These are phyloP conservation scores for Oncorhynchus nerka DNA, from an alignment of 2,113 vertebrate species.

Conservation along the genomic window DNA sequence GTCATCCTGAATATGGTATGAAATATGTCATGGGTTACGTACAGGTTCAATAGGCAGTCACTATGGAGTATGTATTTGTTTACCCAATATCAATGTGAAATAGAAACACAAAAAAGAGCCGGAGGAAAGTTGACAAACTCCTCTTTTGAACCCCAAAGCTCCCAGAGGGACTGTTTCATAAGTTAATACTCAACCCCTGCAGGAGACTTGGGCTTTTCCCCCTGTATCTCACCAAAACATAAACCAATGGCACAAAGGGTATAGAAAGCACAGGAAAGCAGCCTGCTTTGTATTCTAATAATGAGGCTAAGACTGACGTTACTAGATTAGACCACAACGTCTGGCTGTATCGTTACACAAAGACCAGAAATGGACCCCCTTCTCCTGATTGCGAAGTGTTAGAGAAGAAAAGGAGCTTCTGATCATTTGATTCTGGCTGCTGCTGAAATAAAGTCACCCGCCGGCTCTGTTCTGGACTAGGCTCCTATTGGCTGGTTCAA, in stretches of 20 bases:
- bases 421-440: constrained; percentile 44
- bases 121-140: constrained; percentile 52
- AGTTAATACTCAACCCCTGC: constrained; percentile 59
- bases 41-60: constrained; percentile 20
- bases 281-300: constrained; percentile 55
- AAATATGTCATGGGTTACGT: not conserved
- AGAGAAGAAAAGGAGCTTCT: constrained; percentile 22
- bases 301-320: constrained; percentile 64
- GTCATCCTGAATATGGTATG: not conserved
- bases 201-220: constrained; percentile 50
- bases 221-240: constrained; percentile 66
- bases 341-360: constrained; percentile 48
- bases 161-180: constrained; percentile 52
- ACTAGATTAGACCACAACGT: constrained; percentile 57
- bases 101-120: constrained; percentile 35
- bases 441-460: constrained; percentile 34
- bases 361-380: constrained; percentile 49
- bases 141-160: constrained; percentile 23
- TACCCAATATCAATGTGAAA: constrained; percentile 43
- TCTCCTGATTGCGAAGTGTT: constrained; percentile 29
- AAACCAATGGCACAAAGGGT: constrained; percentile 58
- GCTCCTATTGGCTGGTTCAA: not conserved
- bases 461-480: constrained; percentile 8
- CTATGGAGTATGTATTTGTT: constrained; percentile 36
- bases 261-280: constrained; percentile 54